Evolutionary conservation across 2,113 vertebrate species (phyloP), one percentile per base, ranked within the genome.

Genomic region (Calonectris borealis): DNA sequence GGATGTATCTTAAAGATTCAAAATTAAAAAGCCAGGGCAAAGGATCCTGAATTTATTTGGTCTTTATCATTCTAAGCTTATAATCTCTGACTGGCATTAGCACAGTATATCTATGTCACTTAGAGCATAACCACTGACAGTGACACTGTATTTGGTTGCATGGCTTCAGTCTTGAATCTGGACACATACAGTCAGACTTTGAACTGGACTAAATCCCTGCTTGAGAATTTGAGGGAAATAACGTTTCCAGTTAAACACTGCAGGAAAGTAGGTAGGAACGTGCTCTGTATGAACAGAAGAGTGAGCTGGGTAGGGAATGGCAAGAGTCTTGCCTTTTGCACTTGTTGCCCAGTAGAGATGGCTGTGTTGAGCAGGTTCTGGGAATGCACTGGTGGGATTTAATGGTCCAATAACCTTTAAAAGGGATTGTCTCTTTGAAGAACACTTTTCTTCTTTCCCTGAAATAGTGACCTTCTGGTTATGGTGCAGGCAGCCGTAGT

Each of bases 261-360:
- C 44, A 51, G 11, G 31, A 55, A 46, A 65, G 4, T 5, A 58
- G 14, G 21, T 18, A 49, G 10, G 34, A 15, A 7, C 0, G 0
- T 71, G 51, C 7, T 81, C 51, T 46, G 7, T 44, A 7, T 40
- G 55, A 84, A n/a, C 7, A 38, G 42, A 76, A 26, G 13, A 64
- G 42, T 44, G 32, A 82, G 8, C 6, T 36, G 26, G 13, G 5
- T 26, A 71, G 27, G 9, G 22, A 86, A 31, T 10, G 5, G 4
- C 7, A 52, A 44, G 19, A 73, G 6, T 9, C 18, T 83, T 61
- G 29, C 7, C 27, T 77, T 83, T 83, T 75, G 8, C 11, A 21
- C n/a, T 81, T 75, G 26, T 27, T 48, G 24, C 6, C 31, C 6
- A 19, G 17, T 8, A 51, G 11, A n/a, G 18, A 4, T 42, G n/a